A percentile compares a stretch with the other conserved stretches of the same genome.
These are phyloP conservation scores for Triops longicaudatus DNA, from an alignment of 1,140 invertebrate species.

Conservation along the genomic window DNA sequence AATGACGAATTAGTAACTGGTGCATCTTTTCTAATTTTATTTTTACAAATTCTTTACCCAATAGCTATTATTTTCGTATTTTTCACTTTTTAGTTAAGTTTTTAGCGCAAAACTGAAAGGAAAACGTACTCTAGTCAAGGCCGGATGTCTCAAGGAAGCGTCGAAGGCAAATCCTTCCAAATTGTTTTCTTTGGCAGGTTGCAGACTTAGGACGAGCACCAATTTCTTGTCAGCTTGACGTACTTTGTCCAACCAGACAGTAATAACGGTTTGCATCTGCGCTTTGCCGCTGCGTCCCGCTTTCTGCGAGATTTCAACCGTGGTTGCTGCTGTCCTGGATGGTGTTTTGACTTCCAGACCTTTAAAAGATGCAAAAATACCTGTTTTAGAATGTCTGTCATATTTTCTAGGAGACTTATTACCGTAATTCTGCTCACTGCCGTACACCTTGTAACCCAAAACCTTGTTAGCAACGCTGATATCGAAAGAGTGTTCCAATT, in stretches of 20 bases:
- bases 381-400: neutral
- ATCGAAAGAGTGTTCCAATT: neutral
- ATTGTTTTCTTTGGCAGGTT: slow-evolving; percentile 21
- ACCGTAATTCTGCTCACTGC: slow-evolving; percentile 20
- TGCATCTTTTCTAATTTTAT: no score
- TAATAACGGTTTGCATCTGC: neutral
- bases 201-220: neutral
- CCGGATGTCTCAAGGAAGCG: slow-evolving; percentile 24
- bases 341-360: slow-evolving; percentile 27
- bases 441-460: slow-evolving; percentile 20
- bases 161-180: slow-evolving; percentile 22
- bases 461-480: neutral
- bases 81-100: no score
- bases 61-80: no score
- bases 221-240: slow-evolving; percentile 53
- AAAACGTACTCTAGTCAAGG: slow-evolving; percentile 1
- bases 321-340: slow-evolving; percentile 17
- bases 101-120: neutral
- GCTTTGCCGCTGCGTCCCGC: neutral
- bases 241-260: slow-evolving; percentile 60
- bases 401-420: neutral
- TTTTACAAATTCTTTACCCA: neutral
- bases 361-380: neutral
- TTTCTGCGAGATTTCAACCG: neutral
- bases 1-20: neutral